These are phyloP conservation scores for Anaspis maculata DNA, from an alignment of 2,888 invertebrate genomes.

Conservation along the genomic window DNA sequence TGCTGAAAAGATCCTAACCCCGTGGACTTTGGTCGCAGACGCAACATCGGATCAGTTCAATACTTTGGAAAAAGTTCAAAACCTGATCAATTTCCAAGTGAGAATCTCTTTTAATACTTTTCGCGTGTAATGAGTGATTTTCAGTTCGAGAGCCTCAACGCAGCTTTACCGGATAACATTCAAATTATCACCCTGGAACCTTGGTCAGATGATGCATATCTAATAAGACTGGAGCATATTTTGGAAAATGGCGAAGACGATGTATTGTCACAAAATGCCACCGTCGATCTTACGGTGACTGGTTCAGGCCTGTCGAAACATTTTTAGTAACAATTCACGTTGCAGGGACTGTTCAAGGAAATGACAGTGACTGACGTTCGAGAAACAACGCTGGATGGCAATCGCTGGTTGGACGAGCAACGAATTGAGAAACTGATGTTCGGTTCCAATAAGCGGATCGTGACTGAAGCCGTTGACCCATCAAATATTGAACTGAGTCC, in stretches of 20 bases:
- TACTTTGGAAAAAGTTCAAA: no score
- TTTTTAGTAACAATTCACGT: slow-evolving; percentile 1
- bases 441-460: not conserved
- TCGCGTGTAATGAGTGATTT: no score
- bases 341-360: slow-evolving; percentile 37
- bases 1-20: slow-evolving; percentile 50
- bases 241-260: slow-evolving; percentile 56
- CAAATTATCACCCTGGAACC: slow-evolving; percentile 75
- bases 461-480: no score
- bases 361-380: slow-evolving; percentile 33
- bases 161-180: slow-evolving; percentile 56
- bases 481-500: slow-evolving; percentile 50
- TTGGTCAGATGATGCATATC: slow-evolving; percentile 52
- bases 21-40: slow-evolving; percentile 24
- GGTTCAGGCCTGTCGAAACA: no score
- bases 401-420: slow-evolving; percentile 49
- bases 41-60: slow-evolving; percentile 2
- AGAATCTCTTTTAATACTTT: no score
- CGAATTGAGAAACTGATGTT: slow-evolving; percentile 23
- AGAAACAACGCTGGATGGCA: slow-evolving; percentile 42
- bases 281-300: slow-evolving; percentile 48
- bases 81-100: no score
- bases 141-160: no score
- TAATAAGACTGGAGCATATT: slow-evolving; percentile 74
- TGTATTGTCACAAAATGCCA: slow-evolving; percentile 45